Base-by-base conservation (phyloP, 2,113 vertebrate genomes). In the Rattus norvegicus region DNA sequence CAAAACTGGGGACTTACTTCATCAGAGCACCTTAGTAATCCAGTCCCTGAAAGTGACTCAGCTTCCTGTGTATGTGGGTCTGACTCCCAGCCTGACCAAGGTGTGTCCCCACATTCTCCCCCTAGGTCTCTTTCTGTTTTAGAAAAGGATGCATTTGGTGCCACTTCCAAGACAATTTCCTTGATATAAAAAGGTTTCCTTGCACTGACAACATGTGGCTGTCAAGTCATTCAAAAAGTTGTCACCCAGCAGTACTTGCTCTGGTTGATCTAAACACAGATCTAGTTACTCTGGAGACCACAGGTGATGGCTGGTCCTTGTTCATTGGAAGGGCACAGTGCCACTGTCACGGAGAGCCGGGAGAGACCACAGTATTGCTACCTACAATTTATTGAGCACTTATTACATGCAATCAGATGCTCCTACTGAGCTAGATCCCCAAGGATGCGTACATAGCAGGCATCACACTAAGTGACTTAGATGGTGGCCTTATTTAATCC, bases 1-100 rank as follows among this genome's bases (percentile, higher is more conserved):
- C 90, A 67, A 86, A 89, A 96, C 49, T 12, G 7, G 24, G 10
- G 33, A 28, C 67, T 96, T 97, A 67, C 85, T 92, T 97, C 77
- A 93, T 84, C 80, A n/a, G 67, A 90, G 88, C 49, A 7, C 43
- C 72, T 90, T 54, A 20, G 69, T 95, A 77, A 96, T 89, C 75
- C 70, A 77, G 72, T 72, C 52, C 90, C 76, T 77, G 12, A 95
- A 79, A 86, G 52, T 61, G 49, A 77, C 30, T 39, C 2, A 1
- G 5, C 85, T 73, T 94, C 69, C 83, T 52, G 63, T 75, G 49
- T 26, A 33, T 81, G 47, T 67, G 69, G 7, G 47, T n/a, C 65
- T 20, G 61, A 73, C 88, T 93, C 95, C 95, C 61, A 36, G 75
- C 30, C 72, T 81, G 61, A 20, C 77, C 81, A 36, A 67, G 86